Conservation (phyloP, 2,888 invertebrate genomes). For the Ormyrus nitidulus region DNA sequence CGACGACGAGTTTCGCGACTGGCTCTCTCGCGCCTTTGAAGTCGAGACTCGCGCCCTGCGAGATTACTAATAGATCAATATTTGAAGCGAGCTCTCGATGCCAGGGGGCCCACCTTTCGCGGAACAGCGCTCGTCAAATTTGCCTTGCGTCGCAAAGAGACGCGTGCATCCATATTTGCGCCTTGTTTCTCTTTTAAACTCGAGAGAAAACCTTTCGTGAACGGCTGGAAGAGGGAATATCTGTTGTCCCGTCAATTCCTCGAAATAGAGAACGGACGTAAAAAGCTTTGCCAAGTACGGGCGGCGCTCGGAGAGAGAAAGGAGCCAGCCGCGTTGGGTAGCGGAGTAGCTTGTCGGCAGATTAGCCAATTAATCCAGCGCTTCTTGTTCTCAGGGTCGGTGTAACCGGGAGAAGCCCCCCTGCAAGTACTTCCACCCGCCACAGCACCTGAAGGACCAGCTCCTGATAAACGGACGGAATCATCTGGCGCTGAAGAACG, state of each 20-base stretch:
- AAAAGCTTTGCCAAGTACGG: too few relatives aligned
- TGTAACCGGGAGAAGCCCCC: constrained; percentile 99
- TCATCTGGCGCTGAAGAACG: constrained; percentile 99
- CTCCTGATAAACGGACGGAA: constrained; percentile 99
- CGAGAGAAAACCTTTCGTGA: too few relatives aligned
- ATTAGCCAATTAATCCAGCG: too few relatives aligned
- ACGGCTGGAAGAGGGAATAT: too few relatives aligned
- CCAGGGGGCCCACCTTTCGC: neutral
- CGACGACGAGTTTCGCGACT: constrained; percentile 26
- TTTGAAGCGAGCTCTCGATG: constrained; percentile 27
- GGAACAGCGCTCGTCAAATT: neutral
- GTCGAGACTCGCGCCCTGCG: constrained; percentile 19
- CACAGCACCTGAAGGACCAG: constrained; percentile 99
- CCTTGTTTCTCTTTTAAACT: neutral
- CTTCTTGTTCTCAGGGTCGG: constrained; percentile 89
- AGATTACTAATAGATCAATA: constrained; percentile 51
- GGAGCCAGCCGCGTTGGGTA: too few relatives aligned
- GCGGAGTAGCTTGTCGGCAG: too few relatives aligned
- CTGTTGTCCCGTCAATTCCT: too few relatives aligned
- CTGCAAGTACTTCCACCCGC: constrained; percentile 99
- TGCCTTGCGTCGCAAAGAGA: neutral
- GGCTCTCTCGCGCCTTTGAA: constrained; percentile 29
- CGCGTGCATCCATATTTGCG: neutral
- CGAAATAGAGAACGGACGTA: too few relatives aligned
- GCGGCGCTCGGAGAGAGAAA: too few relatives aligned